Evolutionary conservation across 2,888 invertebrate genomes (phyloP).

Genomic region (Coenonympha arcania): DNA sequence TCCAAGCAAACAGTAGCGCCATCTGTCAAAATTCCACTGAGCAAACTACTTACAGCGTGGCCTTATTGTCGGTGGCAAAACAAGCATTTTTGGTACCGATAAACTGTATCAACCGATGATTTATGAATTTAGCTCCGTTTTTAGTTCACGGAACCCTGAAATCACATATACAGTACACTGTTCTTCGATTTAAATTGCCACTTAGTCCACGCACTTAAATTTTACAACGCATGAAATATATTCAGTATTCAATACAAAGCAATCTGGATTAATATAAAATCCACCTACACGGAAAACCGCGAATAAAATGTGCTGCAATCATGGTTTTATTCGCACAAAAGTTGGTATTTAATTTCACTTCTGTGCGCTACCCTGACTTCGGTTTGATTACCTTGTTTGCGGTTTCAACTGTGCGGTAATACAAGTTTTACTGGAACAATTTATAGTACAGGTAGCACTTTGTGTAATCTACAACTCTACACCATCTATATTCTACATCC

Average conservation of each 20-base stretch:
- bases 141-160: too few relatives aligned
- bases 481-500: too few relatives aligned
- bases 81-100: too few relatives aligned
- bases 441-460: not conserved
- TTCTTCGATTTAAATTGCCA: too few relatives aligned
- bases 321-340: constrained; percentile 7
- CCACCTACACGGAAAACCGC: not conserved
- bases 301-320: not conserved
- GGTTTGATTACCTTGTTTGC: constrained; percentile 13
- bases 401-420: constrained; percentile 3
- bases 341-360: constrained; percentile 14
- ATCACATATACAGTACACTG: too few relatives aligned
- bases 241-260: not conserved
- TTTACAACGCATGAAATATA: not conserved
- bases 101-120: too few relatives aligned
- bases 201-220: too few relatives aligned
- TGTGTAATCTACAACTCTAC: not conserved
- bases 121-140: too few relatives aligned
- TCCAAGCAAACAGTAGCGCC: too few relatives aligned
- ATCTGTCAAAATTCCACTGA: too few relatives aligned
- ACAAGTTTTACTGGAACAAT: constrained; percentile 3
- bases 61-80: too few relatives aligned
- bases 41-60: too few relatives aligned
- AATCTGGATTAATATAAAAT: not conserved
- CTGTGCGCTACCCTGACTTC: not conserved